phyloP scores from a whole-genome alignment of 1,140 invertebrate species.

The Lamellibrachia luymesi region DNA sequence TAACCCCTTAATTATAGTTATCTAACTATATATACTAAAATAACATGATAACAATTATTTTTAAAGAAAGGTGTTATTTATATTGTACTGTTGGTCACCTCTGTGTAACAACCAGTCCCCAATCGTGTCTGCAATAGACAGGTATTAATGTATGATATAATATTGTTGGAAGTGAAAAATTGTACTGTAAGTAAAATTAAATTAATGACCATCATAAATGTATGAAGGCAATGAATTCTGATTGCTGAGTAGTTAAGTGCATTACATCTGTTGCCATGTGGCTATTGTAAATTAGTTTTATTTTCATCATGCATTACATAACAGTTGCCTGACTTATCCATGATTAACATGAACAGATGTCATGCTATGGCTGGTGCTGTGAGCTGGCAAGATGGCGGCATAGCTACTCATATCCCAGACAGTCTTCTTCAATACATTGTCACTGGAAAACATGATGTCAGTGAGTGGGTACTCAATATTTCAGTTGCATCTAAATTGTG shows the following conservation, averaged over 20 bases:
- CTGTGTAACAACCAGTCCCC: too few relatives aligned
- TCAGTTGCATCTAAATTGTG: too few relatives aligned
- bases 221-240: background rate
- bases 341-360: background rate
- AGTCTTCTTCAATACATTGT: background rate
- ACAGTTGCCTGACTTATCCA: background rate
- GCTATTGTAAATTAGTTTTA: slow-evolving; percentile 1
- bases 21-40: background rate
- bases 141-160: too few relatives aligned
- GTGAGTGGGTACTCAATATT: too few relatives aligned
- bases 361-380: background rate
- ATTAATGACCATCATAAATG: background rate
- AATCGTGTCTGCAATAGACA: too few relatives aligned
- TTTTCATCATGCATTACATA: background rate
- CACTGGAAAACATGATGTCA: background rate
- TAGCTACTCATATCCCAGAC: background rate
- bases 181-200: background rate
- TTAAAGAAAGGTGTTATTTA: background rate
- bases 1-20: background rate
- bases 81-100: too few relatives aligned
- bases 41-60: background rate
- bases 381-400: background rate
- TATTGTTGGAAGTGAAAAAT: too few relatives aligned
- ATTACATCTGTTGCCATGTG: background rate
- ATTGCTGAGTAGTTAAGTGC: background rate